Evolutionary conservation across 1,140 invertebrate genomes (phyloP), one percentile per base, ranked within the genome.

Genomic region (Drosophila carrolli): DNA sequence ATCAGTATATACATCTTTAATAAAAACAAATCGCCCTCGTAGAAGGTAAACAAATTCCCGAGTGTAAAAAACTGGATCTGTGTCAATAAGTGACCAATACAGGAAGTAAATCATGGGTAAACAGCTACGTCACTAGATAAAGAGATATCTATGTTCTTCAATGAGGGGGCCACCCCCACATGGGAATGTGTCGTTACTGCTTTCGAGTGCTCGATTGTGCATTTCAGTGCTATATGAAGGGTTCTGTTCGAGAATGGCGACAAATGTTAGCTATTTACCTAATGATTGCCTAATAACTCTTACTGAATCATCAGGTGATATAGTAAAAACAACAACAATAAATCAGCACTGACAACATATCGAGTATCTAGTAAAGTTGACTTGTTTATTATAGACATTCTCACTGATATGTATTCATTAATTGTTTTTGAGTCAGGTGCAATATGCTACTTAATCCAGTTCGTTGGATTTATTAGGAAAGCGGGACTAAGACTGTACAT

Each of bases 331-430:
- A 59, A 37, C 35, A 60, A 48, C 53, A 74, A 53, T 44, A 59
- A 61, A 58, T 47, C 41, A 58, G n/a, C 44, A 53, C 19, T 11
- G 46, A 27, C 43, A 43, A 13, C 16, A 60, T 59, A 68, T 81
- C 44, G 55, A 53, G 40, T 78, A 57, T 78, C 46, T 57, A 32
- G 29, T 32, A 16, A n/a, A 32, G 73, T 78, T 70, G 56, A 60
- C 60, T 78, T 55, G 67, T 77, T 84, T 72, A 76, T 75, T 75
- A 53, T 8, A 38, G 16, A 27, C 19, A 70, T 60, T 66, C 47
- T 58, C 51, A 46, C 62, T 10, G 16, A 65, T 82, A 74, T 40
- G 37, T 47, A 68, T 44, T 60, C 41, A 37, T 58, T 59, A 50
- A 59, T 73, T 46, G 55, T 56, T 71, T 58, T 47, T 54, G 23